Base-by-base conservation (phyloP, 2,113 vertebrate species). In the Pipra filicauda region DNA sequence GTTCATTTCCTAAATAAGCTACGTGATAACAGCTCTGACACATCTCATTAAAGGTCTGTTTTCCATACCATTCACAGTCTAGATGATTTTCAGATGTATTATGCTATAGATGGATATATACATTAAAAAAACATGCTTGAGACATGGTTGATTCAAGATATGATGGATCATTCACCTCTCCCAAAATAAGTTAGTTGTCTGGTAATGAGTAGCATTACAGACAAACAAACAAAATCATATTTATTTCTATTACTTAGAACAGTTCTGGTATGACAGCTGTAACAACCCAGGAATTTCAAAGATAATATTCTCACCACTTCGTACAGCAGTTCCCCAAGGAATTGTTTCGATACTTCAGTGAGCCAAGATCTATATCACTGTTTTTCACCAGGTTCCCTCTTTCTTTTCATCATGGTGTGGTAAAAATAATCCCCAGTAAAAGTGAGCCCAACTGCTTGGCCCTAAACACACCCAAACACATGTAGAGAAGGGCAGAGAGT, bases 1-100 rank as follows among this genome's bases (percentile, higher is more conserved):
- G 43, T 54, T 91, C 33, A 21, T 96, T 93, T 85, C 88, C 49
- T 70, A 85, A 94, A 59, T 41, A 91, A 93, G 59, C 24, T 80
- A 7, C 4, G 9, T 46, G 85, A 77, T 76, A 95, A 81, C 51
- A 90, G 51, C 71, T 88, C 81, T 88, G 61, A 82, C 73, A 85
- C 51, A 66, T 79, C 58, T 91, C 80, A 81, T 78, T 93, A 72
- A 80, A 84, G 61, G 35, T 67, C 35, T 67, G 1, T 91, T 89
- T 94, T 65, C 91, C 14, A 39, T 26, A 67, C 39, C 33, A 55
- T 51, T 74, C 76, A 51, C 9, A 35, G 26, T 59, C 69, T 44
- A 59, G 33, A 91, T 71, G 64, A 77, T 57, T 93, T 93, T 91
- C 91, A 95, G 73, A 81, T 84, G 48, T 33, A 64, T 77, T 64